Conservation (phyloP, 2,888 invertebrate genomes). For the Drosophila meridionalis region DNA sequence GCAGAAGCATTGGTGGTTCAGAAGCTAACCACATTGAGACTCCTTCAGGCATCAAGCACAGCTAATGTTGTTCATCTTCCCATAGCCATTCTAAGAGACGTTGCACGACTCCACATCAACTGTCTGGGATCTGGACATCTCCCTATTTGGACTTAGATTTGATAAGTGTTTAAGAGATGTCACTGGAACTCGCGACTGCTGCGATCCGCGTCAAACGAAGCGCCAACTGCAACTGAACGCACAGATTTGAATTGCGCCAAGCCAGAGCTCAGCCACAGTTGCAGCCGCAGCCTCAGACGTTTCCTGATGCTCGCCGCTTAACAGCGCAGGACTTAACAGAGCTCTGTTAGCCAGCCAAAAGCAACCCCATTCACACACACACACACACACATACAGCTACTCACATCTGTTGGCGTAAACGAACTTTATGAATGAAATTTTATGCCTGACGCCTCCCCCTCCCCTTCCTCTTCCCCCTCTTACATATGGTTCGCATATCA, state of each 20-base stretch:
- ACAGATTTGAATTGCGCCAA: slow-evolving; percentile 49
- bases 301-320: slow-evolving; percentile 33
- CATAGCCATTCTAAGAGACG: slow-evolving; percentile 3
- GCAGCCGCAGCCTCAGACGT: slow-evolving; percentile 20
- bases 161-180: not conserved
- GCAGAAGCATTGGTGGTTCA: slow-evolving; percentile 89
- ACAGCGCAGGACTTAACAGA: slow-evolving; percentile 49
- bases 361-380: slow-evolving; percentile 36
- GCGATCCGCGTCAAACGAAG: slow-evolving; percentile 70
- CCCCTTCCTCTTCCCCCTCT: not conserved
- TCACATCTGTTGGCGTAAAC: slow-evolving; percentile 16
- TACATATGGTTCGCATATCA: slow-evolving; percentile 51
- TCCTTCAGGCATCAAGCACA: slow-evolving; percentile 49
- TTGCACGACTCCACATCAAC: slow-evolving; percentile 19
- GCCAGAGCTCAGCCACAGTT: slow-evolving; percentile 44
- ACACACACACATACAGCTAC: not conserved
- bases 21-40: slow-evolving; percentile 89
- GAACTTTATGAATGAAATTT: slow-evolving; percentile 67
- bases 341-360: slow-evolving; percentile 37
- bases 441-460: slow-evolving; percentile 9
- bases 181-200: slow-evolving; percentile 24
- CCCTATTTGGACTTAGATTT: not conserved
- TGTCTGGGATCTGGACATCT: slow-evolving; percentile 34
- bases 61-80: slow-evolving; percentile 72
- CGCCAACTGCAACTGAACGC: slow-evolving; percentile 72